Evolutionary conservation across 2,888 invertebrate species (phyloP).

Genomic region (Acleris literana): DNA sequence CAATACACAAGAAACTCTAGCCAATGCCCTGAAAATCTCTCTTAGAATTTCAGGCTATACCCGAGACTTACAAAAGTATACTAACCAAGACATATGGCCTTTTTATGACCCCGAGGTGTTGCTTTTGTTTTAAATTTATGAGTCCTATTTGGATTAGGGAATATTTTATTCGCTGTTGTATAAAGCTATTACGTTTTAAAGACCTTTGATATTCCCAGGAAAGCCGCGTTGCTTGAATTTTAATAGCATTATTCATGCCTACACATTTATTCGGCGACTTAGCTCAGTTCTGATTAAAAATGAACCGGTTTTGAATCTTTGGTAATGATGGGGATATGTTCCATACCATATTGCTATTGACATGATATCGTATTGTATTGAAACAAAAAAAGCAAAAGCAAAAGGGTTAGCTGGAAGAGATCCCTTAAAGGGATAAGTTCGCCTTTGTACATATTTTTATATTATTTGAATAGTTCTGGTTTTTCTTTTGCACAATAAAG

Average conservation of each 20-base stretch:
- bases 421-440: too few relatives aligned
- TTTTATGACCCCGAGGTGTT: conserved; percentile 30
- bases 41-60: background rate
- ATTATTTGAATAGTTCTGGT: too few relatives aligned
- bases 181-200: conserved; percentile 25
- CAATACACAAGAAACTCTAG: background rate
- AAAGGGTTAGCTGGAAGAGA: too few relatives aligned
- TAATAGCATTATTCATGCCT: conserved; percentile 7
- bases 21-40: background rate
- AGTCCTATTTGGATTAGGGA: conserved; percentile 36
- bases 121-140: conserved; percentile 30
- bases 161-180: conserved; percentile 32
- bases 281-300: background rate
- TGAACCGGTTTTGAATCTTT: too few relatives aligned
- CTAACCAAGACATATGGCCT: conserved; percentile 12
- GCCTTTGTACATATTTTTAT: too few relatives aligned
- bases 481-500: too few relatives aligned
- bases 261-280: conserved; percentile 4
- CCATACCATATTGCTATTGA: too few relatives aligned
- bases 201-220: conserved; percentile 1
- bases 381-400: too few relatives aligned
- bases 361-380: too few relatives aligned
- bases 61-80: background rate
- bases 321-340: too few relatives aligned
- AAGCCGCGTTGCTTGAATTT: conserved; percentile 9